Conservation (phyloP, 2,797 vertebrate genomes). For the Cuniculus paca region DNA sequence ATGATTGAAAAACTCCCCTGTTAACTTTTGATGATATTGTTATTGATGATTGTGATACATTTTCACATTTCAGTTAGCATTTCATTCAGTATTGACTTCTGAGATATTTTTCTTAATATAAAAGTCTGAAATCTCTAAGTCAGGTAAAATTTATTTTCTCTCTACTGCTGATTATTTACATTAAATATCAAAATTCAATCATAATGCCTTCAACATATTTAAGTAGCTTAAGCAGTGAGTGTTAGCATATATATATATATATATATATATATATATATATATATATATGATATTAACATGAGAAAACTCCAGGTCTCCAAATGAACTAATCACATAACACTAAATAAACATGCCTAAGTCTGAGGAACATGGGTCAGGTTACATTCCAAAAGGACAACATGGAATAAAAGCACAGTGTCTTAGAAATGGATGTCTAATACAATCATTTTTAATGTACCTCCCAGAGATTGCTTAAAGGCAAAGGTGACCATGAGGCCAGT, state of each 20-base stretch:
- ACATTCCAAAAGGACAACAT: constrained; percentile 88
- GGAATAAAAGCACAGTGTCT: constrained; percentile 89
- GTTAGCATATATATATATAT: constrained; percentile 62
- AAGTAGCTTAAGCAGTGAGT: constrained; percentile 65
- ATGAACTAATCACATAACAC: constrained; percentile 87
- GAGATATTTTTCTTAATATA: constrained; percentile 76
- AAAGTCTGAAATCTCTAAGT: constrained; percentile 70
- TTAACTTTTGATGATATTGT: constrained; percentile 61
- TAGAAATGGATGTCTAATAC: constrained; percentile 88
- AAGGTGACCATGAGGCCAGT: constrained; percentile 89
- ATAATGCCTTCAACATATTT: constrained; percentile 53
- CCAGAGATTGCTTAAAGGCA: constrained; percentile 90
- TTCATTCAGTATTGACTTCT: constrained; percentile 67
- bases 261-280: too few species aligned
- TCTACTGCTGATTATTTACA: constrained; percentile 75
- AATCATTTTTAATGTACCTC: constrained; percentile 90
- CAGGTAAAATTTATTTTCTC: constrained; percentile 63
- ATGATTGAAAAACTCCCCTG: constrained; percentile 57
- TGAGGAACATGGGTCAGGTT: constrained; percentile 87
- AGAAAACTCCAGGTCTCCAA: constrained; percentile 81
- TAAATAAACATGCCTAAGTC: constrained; percentile 86
- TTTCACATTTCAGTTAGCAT: constrained; percentile 42
- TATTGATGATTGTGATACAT: neutral
- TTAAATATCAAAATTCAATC: constrained; percentile 78
- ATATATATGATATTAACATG: constrained; percentile 74